These are phyloP conservation scores for Morpho helenor DNA, from an alignment of 2,888 invertebrate species.

Conservation along the genomic window DNA sequence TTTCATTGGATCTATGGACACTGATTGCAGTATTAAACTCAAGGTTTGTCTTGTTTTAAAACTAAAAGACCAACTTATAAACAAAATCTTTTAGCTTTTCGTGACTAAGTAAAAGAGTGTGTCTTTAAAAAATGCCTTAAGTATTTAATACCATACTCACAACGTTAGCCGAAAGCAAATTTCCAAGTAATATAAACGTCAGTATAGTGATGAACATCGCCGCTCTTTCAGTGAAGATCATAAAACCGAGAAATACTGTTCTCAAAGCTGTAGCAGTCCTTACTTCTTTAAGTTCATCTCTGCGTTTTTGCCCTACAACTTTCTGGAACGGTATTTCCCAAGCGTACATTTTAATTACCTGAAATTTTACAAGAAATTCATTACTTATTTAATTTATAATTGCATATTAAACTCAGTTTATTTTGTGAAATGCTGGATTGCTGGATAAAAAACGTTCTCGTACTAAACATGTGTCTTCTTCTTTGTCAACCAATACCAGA, in stretches of 20 bases:
- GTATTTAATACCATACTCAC: constrained; percentile 54
- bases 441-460: too few relatives aligned
- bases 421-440: too few relatives aligned
- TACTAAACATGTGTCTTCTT: too few relatives aligned
- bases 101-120: too few relatives aligned
- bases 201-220: constrained; percentile 88
- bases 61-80: too few relatives aligned
- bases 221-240: constrained; percentile 89
- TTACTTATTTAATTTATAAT: too few relatives aligned
- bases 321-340: constrained; percentile 95
- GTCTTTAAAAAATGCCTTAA: too few relatives aligned
- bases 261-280: constrained; percentile 81
- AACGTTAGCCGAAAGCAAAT: constrained; percentile 84
- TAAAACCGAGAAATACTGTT: constrained; percentile 85
- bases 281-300: constrained; percentile 76
- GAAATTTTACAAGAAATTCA: constrained; percentile 26
- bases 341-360: constrained; percentile 97
- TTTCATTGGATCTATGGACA: too few relatives aligned
- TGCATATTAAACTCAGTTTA: too few relatives aligned
- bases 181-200: constrained; percentile 82
- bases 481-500: background rate
- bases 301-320: constrained; percentile 85
- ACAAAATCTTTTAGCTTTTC: too few relatives aligned
- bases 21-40: too few relatives aligned
- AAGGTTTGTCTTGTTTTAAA: too few relatives aligned